Evolutionary conservation across 2,113 vertebrate genomes (phyloP).

Genomic region (Campylomormyrus tamandua): DNA sequence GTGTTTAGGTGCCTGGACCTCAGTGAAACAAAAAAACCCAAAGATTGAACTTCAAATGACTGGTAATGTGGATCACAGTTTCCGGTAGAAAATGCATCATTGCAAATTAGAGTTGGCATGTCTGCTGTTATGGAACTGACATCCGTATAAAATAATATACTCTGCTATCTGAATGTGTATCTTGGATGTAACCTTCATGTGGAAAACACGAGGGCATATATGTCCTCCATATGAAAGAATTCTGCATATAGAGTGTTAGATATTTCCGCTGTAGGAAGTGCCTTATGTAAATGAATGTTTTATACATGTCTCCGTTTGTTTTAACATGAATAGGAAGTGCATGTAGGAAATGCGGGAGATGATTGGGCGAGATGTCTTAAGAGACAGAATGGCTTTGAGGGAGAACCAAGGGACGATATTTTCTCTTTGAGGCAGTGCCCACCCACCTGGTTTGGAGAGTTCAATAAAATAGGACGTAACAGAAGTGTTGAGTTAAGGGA

Average conservation of each 20-base stretch:
- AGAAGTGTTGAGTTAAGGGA: not conserved
- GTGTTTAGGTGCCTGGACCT: not conserved
- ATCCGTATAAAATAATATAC: not conserved
- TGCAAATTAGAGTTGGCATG: not conserved
- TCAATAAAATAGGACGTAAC: not conserved
- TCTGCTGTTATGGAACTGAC: conserved; percentile 1
- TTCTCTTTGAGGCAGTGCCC: not conserved
- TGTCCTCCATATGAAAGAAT: conserved; percentile 1
- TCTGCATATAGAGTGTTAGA: not conserved
- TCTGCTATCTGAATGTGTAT: not conserved
- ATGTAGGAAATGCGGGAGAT: not conserved
- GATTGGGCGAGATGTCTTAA: not conserved
- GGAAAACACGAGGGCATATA: not conserved
- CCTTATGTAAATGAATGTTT: conserved; percentile 7
- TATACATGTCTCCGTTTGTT: conserved; percentile 3
- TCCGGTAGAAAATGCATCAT: not conserved
- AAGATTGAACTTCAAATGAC: not conserved
- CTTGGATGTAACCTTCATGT: not conserved
- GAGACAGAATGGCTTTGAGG: not conserved
- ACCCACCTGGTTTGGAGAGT: not conserved
- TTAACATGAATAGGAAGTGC: not conserved
- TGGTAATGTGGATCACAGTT: not conserved
- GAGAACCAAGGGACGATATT: not conserved
- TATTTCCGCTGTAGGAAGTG: conserved; percentile 13
- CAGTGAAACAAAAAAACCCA: not conserved